Conservation (phyloP, 2,797 vertebrate genomes). For the Chlorospingus flavigularis region DNA sequence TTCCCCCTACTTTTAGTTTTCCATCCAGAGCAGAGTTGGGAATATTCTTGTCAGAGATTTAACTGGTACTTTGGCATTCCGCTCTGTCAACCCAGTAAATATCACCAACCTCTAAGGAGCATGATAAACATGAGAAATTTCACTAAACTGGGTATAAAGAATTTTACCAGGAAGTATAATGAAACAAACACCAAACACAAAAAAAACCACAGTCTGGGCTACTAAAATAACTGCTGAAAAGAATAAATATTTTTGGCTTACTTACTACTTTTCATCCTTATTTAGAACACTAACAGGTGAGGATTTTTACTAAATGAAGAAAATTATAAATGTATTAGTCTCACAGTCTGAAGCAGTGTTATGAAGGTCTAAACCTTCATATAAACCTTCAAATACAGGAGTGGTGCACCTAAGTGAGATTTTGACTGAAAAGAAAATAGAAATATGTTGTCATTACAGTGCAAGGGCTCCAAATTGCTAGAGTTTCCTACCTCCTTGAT, state of each 20-base stretch:
- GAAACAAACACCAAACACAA: neutral
- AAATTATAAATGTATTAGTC: neutral
- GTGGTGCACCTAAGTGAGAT: neutral
- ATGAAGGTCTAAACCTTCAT: neutral
- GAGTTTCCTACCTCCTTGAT: no score
- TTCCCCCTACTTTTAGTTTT: neutral
- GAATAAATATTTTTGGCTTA: neutral
- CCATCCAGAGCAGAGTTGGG: neutral
- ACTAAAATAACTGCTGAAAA: neutral
- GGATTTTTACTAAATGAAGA: neutral
- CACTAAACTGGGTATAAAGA: neutral
- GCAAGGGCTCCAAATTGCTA: no score
- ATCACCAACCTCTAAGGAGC: neutral
- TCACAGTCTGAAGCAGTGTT: neutral
- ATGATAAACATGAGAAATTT: neutral
- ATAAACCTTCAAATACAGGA: neutral
- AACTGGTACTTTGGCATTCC: neutral
- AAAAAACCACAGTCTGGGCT: rapidly evolving
- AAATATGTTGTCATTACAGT: no score
- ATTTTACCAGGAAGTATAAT: neutral
- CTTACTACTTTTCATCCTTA: neutral
- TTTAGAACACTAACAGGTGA: neutral
- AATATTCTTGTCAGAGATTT: neutral
- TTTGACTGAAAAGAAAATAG: neutral
- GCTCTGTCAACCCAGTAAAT: neutral